Base-by-base conservation (phyloP, 2,888 invertebrate species). In the Lottia gigantea region DNA sequence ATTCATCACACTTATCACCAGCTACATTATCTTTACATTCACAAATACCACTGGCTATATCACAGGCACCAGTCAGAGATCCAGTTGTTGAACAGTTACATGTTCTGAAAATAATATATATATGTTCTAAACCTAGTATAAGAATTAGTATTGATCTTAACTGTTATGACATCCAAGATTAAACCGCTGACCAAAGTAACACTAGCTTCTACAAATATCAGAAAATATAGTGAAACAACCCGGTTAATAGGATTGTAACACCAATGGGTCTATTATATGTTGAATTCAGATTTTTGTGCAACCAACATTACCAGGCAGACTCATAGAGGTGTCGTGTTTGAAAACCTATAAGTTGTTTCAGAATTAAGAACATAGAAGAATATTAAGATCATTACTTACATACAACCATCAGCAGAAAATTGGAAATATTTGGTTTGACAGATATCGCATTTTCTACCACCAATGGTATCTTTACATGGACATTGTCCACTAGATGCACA, bases 381-480 rank as follows among this genome's bases (percentile, higher is more conserved):
- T 11, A 40, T 40, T 8, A 3, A 11, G 1, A 6, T 8, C 11
- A 40, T 1, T 19, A 70, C 75, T 71, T 66, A 77, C 77, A 40
- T 25, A 62, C 74, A 74, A 86, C 96, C 97, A 25, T 93, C 93
- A 7, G 93, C 92, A 7, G 93, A 92, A 62, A 94, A 91, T 80
- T 95, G 92, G 62, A 66, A 76, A 68, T 69, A 79, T 1, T 67
- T 70, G 0, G 67, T 63, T 19, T 64, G 23, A 61, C 79, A 79
- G 19, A 47, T 23, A 65, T 75, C 73, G 67, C 79, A 79, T 26
- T 66, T 66, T 16, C 46, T 47, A 16, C 76, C 76, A 8, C 65
- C 68, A 55, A 78, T 71, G 4, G 74, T 74, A 3, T 61, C 65
- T 62, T 72, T 76, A 67, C 79, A 79, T 19, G 62, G 64, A 46